Base-by-base conservation (phyloP, 2,888 invertebrate species). In the Scaptomyza flava region DNA sequence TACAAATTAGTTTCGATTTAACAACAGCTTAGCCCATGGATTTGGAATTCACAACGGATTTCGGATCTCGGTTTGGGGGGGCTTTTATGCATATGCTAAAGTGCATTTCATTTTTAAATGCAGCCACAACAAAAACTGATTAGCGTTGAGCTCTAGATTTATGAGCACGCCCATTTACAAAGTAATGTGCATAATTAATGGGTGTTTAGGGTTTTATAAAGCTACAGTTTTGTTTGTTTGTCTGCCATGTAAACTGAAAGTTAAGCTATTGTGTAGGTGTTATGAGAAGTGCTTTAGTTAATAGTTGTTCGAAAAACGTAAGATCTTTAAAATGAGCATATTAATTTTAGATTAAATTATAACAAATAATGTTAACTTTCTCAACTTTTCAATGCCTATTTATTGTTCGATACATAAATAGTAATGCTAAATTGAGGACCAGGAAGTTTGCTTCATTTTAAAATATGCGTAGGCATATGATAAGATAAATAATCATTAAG, bases 91-190 rank as follows among this genome's bases (percentile, higher is more conserved):
- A 64, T 63, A 63, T 63, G 58, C 53, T 65, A 54, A 61, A 76
- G 62, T 74, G 79, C 84, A 78, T 78, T 70, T 66, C 68, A 72
- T 38, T 38, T 38, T 8, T 72, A 72, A 75, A 80, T 80, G 76
- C 63, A 77, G 4, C 33, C 2, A 33, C 11, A 41, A 14, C 33
- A 48, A 46, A 76, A 83, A 74, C 79, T 84, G 85, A 84, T 81
- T 81, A 84, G 69, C 77, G 67, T 58, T 81, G 47, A 81, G 74
- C 79, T 56, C 33, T 6, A 53, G 82, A 81, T 84, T 84, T 79
- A 81, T 81, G 80, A 68, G 64, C 51, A 51, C 53, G 45, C 45
- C 45, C 61, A 11, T 6, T 42, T 14, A 9, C 60, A 30, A 9
- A 41, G 45, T 38, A 46, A 42, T 59, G 60, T 70, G 71, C 54